Evolutionary conservation across 2,113 vertebrate genomes (phyloP), one percentile per base, ranked within the genome.

Genomic region (Felis catus): DNA sequence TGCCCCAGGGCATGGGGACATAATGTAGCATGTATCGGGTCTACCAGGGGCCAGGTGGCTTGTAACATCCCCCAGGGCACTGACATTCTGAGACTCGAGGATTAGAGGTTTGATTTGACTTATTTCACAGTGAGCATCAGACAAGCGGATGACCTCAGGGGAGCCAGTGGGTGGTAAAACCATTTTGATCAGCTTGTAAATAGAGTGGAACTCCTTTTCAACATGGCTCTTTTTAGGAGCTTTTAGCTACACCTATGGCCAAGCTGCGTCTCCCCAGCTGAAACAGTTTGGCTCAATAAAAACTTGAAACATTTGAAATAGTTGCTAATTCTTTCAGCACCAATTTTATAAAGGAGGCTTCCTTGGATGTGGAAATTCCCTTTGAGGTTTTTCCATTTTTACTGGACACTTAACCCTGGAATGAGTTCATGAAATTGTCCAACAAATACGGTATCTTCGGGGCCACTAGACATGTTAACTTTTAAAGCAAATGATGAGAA

Each of bases 341-440:
- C 83, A 51, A 73, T 58, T 93, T 84, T 96, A 61, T 92, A 53
- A 92, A 95, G 94, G 82, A 92, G 86, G 27, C 61, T 87, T 91
- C 65, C 58, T 84, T 97, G 94, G 76, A 85, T 94, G 55, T 97
- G 95, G 91, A 98, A 95, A 96, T 53, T 82, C 93, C 91, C 80
- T 93, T 82, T 1, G 23, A 96, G 88, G 92, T 88, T 97, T 96
- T 97, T 73, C 94, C 71, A 29, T 89, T 91, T 97, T 86, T n/a
- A 61, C 71, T 97, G 94, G 89, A 55, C 31, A 76, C 48, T 97
- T 94, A 85, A 91, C 85, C 53, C 41, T 85, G 85, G 89, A 97
- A 70, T 45, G 33, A 94, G 55, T 71, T 95, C 94, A 90, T 76
- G 73, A 85, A 95, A 31, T 39, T 41, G 6, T 36, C 76, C 66